Evolutionary conservation across 2,888 invertebrate species (phyloP), one percentile per base, ranked within the genome.

Genomic region (Icerya purchasi): DNA sequence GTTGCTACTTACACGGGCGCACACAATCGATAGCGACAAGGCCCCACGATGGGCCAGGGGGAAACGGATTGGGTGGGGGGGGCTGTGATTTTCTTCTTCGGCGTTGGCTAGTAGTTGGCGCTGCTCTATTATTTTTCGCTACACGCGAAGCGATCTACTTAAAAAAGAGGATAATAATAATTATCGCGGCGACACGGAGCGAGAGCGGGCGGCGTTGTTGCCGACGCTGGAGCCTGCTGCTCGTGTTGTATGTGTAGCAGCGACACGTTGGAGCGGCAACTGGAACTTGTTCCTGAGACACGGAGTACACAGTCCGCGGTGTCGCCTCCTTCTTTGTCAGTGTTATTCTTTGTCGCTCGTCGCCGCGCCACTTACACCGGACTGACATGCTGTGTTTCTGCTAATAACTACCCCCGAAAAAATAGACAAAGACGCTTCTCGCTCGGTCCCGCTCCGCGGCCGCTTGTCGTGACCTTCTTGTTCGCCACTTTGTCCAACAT

Each of bases 391-490:
- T 53, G 8, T 53, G 14, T 8, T 53, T 53, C 19, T 19, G 51
- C 59, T 62, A 61, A 61, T 62, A 62, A 60, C 61, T 53, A 54
- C 52, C 50, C 50, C 58, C 56, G 56, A 54, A 61, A 8, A 53
- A 53, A n/a, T n/a, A n/a, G n/a, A n/a, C n/a, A n/a, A n/a, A n/a
- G n/a, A n/a, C n/a, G n/a, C n/a, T n/a, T n/a, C n/a, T n/a, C n/a
- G n/a, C n/a, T n/a, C n/a, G n/a, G n/a, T n/a, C n/a, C n/a, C n/a
- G n/a, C n/a, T n/a, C n/a, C n/a, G n/a, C n/a, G n/a, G n/a, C n/a
- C n/a, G n/a, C n/a, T n/a, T n/a, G n/a, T 61, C 59, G 59, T 60
- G 60, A 61, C 60, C 60, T 59, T 60, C 61, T 61, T 63, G 61
- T 63, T 61, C 61, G 60, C 61, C 61, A 61, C 60, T 61, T 63